Conservation (phyloP, 2,113 vertebrate genomes). For the Anarhynchus alexandrinus region DNA sequence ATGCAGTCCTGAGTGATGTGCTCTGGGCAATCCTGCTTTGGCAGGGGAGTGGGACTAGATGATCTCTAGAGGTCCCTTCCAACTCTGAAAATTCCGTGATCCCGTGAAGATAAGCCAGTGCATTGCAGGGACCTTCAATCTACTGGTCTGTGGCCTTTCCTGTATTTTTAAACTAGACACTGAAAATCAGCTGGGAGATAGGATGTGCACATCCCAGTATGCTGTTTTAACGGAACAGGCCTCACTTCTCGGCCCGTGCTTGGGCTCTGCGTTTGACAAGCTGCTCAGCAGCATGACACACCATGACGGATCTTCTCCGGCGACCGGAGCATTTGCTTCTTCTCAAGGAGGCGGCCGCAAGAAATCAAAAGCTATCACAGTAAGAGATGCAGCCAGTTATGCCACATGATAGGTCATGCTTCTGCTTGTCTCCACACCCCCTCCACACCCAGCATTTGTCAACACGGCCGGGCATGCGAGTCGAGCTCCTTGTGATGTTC, state of each 20-base stretch:
- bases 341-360: not conserved
- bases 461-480: rapidly evolving
- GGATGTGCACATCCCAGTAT: not conserved
- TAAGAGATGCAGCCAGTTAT: not conserved
- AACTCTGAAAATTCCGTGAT: too few relatives aligned
- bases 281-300: rapidly evolving
- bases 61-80: too few relatives aligned
- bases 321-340: not conserved
- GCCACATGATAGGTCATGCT: not conserved
- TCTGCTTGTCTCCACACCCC: not conserved
- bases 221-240: not conserved
- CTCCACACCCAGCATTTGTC: not conserved
- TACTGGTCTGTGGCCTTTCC: not conserved
- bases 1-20: too few relatives aligned
- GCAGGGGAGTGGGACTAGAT: too few relatives aligned
- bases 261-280: not conserved
- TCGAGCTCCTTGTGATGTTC: not conserved
- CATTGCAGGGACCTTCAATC: not conserved
- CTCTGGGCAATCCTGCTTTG: too few relatives aligned
- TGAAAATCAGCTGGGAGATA: not conserved
- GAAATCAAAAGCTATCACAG: not conserved
- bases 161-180: not conserved
- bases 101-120: not conserved
- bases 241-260: not conserved
- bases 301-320: not conserved